Conservation (phyloP, 30 jellyfish, hydroid and myxozoan species). For the Turritopsis dohrnii region DNA sequence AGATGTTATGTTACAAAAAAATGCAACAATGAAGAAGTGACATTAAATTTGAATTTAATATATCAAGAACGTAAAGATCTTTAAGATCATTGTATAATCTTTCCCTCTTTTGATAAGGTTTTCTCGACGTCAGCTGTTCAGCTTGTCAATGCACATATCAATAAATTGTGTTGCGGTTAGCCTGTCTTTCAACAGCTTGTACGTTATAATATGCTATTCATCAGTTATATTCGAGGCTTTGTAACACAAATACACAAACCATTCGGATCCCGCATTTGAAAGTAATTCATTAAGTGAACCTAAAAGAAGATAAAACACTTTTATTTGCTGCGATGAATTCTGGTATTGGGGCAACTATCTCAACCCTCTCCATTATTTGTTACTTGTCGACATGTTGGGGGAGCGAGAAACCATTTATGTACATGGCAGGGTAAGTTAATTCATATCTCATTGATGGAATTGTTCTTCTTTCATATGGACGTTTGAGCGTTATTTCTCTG, state of each 20-base stretch:
- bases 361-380: neutral
- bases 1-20: neutral
- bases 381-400: neutral
- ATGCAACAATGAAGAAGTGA: neutral
- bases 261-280: neutral
- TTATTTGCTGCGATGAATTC: neutral
- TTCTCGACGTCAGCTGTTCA: neutral
- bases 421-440: neutral
- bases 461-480: no score
- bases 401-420: neutral
- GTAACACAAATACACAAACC: neutral
- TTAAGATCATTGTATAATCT: no score
- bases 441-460: neutral
- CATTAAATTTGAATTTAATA: neutral
- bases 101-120: neutral
- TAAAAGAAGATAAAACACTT: neutral
- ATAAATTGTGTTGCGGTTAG: neutral
- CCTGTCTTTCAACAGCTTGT: neutral
- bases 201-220: neutral
- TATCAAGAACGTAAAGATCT: neutral
- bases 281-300: neutral
- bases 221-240: neutral
- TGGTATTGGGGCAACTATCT: neutral
- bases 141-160: neutral
- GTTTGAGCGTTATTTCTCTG: no score